Percentiles rank a stretch among this genome's conserved stretches.
Conservation (phyloP, 2,797 vertebrate genomes). For the Gorsachius magnificus region DNA sequence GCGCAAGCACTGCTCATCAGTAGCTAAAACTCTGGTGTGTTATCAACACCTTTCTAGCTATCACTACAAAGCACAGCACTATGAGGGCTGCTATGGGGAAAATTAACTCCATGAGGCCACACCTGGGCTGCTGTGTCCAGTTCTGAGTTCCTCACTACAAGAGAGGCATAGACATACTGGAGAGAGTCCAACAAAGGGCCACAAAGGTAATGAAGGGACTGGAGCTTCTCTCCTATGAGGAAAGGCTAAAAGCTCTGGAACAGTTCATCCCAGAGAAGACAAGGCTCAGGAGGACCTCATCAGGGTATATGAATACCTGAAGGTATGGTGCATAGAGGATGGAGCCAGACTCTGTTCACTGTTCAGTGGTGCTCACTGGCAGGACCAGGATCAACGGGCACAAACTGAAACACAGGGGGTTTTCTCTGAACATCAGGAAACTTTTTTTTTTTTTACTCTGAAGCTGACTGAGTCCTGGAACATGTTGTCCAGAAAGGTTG, state of each 20-base stretch:
- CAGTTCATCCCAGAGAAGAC: not conserved
- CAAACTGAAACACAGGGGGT: not conserved
- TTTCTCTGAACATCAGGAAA: not conserved
- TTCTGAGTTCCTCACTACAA: not conserved
- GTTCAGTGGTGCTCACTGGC: not conserved
- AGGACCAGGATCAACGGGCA: not conserved
- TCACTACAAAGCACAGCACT: not conserved
- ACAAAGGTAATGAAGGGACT: not conserved
- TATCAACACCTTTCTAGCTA: not conserved
- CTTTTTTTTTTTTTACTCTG: not conserved
- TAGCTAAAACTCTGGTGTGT: not conserved
- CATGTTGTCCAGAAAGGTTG: not conserved
- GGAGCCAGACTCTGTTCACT: not conserved
- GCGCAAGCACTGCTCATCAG: not conserved
- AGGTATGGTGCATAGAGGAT: not conserved
- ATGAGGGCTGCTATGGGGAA: not conserved
- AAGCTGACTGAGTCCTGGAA: too few relatives aligned
- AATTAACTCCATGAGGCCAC: not conserved
- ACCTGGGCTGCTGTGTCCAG: not conserved
- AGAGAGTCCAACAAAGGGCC: not conserved
- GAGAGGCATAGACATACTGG: too few relatives aligned
- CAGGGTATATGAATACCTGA: not conserved
- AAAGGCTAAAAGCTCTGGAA: not conserved
- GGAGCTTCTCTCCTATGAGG: not conserved
- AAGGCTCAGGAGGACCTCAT: not conserved